These are phyloP conservation scores for Cassiopea xamachana DNA, from an alignment of 30 jellyfish, hydroid and myxozoan genomes.

Conservation along the genomic window DNA sequence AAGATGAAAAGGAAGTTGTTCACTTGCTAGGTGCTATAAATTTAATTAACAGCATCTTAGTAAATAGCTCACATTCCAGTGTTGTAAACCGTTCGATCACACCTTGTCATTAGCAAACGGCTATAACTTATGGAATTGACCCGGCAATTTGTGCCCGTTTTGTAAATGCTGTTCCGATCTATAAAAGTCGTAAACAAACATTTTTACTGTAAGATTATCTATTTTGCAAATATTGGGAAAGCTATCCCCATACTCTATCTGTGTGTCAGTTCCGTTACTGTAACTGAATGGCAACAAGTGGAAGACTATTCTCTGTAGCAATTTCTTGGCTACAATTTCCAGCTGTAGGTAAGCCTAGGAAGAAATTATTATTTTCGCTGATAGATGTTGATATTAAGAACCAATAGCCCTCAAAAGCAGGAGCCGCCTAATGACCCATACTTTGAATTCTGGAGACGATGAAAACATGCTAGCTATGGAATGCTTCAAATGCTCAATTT, in stretches of 20 bases:
- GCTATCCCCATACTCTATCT: not conserved
- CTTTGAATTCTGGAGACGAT: too few relatives aligned
- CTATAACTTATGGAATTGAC: slow-evolving; percentile 54
- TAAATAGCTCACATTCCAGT: slow-evolving; percentile 61
- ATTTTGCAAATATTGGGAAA: slow-evolving; percentile 5
- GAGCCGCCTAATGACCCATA: too few relatives aligned
- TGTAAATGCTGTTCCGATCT: not conserved
- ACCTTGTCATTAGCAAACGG: slow-evolving; percentile 68
- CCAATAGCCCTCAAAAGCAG: too few relatives aligned
- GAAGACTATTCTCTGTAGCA: not conserved
- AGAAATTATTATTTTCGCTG: too few relatives aligned
- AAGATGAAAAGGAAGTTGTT: slow-evolving; percentile 24
- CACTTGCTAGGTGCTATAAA: slow-evolving; percentile 30
- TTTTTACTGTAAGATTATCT: slow-evolving; percentile 36
- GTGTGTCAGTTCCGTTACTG: not conserved
- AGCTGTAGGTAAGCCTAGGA: not conserved
- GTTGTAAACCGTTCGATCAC: slow-evolving; percentile 43
- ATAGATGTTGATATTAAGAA: too few relatives aligned
- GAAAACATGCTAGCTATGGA: too few relatives aligned
- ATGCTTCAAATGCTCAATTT: too few relatives aligned
- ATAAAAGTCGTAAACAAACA: not conserved
- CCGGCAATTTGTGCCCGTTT: slow-evolving; percentile 8
- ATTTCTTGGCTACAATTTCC: not conserved
- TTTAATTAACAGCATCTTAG: slow-evolving; percentile 51
- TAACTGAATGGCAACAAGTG: not conserved